Evolutionary conservation across 2,888 invertebrate species (phyloP).

Genomic region (Tiliacea aurago): DNA sequence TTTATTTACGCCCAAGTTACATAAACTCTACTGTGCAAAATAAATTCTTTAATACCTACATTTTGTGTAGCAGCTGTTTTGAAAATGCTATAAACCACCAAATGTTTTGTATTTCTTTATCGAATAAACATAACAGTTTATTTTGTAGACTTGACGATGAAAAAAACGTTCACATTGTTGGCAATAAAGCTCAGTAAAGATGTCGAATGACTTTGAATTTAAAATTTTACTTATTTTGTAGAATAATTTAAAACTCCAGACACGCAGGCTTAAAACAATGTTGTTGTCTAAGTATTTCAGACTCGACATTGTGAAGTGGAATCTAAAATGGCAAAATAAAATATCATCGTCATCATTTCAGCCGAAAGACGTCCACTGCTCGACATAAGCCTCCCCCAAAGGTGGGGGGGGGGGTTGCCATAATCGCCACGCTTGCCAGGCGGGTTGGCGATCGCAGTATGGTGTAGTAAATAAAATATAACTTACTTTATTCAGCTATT

Average conservation of each 20-base stretch:
- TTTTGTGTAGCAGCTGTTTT: slow-evolving; percentile 18
- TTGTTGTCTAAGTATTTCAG: not conserved
- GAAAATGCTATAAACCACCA: slow-evolving; percentile 20
- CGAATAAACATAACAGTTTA: slow-evolving; percentile 36
- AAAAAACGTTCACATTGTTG: slow-evolving; percentile 22
- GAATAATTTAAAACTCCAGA: slow-evolving; percentile 3
- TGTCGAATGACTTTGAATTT: slow-evolving; percentile 17
- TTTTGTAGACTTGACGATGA: slow-evolving; percentile 37
- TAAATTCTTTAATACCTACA: not conserved
- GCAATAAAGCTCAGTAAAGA: slow-evolving; percentile 33
- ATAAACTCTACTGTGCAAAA: not conserved
- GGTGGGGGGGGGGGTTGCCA: no score
- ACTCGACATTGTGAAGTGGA: not conserved
- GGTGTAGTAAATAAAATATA: no score
- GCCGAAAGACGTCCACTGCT: no score
- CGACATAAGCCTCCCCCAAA: no score
- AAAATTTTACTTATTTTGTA: slow-evolving; percentile 17
- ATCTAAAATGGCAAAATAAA: no score
- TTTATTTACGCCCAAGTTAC: not conserved
- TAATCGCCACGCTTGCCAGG: no score
- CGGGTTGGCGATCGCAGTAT: no score
- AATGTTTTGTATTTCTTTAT: slow-evolving; percentile 43
- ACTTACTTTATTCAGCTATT: not conserved
- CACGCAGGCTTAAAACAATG: not conserved
- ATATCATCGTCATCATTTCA: no score